Evolutionary conservation across 2,797 vertebrate genomes (phyloP).

Genomic region (Gambusia yucatana): DNA sequence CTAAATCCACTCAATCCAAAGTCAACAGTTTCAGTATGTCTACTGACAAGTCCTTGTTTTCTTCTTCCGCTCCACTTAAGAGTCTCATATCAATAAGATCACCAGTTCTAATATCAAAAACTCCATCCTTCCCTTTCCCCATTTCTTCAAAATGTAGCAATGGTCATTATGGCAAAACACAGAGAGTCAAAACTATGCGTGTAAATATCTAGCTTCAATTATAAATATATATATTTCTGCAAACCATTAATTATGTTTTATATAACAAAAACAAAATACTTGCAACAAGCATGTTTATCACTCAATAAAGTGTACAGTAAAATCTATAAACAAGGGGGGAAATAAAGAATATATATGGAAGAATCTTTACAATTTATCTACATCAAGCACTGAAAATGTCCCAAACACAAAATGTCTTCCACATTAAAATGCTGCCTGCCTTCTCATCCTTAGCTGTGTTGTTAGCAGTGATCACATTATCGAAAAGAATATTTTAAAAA

Average conservation of each 20-base stretch:
- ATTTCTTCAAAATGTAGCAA: not conserved
- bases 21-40: not conserved
- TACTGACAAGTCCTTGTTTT: not conserved
- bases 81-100: no score
- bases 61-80: no score
- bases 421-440: slow-evolving; percentile 67
- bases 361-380: not conserved
- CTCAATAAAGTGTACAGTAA: not conserved
- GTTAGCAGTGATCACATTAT: not conserved
- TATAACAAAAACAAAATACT: not conserved
- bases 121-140: no score
- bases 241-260: not conserved
- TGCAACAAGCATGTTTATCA: not conserved
- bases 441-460: slow-evolving; percentile 33
- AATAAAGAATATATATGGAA: not conserved
- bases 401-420: slow-evolving; percentile 4
- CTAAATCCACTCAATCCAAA: not conserved
- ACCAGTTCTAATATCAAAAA: no score
- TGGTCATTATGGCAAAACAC: not conserved
- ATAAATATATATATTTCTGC: no score
- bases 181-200: not conserved
- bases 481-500: slow-evolving; percentile 24
- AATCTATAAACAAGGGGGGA: not conserved
- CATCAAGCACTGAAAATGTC: not conserved
- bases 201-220: not conserved